Evolutionary conservation across 2,888 invertebrate species (phyloP).

Genomic region (Tortrix viridana): DNA sequence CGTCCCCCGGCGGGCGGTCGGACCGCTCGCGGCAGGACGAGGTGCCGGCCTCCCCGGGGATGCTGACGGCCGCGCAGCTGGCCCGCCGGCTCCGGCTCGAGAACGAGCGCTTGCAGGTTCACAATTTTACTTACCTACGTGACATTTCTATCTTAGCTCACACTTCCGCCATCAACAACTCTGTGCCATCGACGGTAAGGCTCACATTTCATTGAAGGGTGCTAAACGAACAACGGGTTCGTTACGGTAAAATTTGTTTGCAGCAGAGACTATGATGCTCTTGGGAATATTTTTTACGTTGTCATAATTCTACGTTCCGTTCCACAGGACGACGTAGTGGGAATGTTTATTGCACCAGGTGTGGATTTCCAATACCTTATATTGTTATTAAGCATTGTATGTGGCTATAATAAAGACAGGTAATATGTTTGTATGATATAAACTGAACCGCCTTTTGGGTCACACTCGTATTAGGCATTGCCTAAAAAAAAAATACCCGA

Average conservation of each 20-base stretch:
- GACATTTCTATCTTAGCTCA: conserved; percentile 5
- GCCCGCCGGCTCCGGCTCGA: conserved; percentile 88
- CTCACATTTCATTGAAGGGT: not conserved
- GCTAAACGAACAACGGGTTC: conserved; percentile 2
- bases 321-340: not conserved
- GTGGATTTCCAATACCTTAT: not conserved
- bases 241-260: conserved; percentile 21
- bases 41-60: conserved; percentile 80
- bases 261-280: conserved; percentile 21
- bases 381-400: no score
- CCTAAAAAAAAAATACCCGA: no score
- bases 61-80: conserved; percentile 82
- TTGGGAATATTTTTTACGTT: conserved; percentile 28
- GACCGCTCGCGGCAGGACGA: conserved; percentile 78
- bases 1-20: conserved; percentile 74
- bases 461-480: no score
- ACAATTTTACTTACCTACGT: conserved; percentile 43
- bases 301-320: conserved; percentile 4
- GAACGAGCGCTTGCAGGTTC: conserved; percentile 88
- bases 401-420: no score
- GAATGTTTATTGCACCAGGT: not conserved
- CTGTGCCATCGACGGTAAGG: not conserved
- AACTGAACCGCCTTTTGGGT: no score
- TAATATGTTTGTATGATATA: no score
- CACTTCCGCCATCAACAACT: not conserved